Base-by-base conservation (phyloP, 2,113 vertebrate species). In the Crotophaga sulcirostris region DNA sequence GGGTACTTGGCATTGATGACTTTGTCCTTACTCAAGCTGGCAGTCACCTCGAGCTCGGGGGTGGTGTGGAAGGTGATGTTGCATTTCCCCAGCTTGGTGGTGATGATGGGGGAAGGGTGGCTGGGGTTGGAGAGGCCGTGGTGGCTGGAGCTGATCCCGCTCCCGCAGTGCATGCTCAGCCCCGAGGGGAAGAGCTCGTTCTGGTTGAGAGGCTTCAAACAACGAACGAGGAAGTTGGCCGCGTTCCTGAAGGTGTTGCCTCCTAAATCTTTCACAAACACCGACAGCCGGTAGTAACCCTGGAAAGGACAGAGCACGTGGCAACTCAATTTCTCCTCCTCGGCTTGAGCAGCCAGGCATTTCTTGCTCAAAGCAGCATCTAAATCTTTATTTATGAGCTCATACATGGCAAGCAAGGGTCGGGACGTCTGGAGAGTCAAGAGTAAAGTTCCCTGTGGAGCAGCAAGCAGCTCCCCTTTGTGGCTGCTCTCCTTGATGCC, bases 231-330 rank as follows among this genome's bases (percentile, higher is more conserved):
- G 96, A 98, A 98, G 92, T 98, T 99, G 3, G 97, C 98, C 0
- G 11, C 64, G 0, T 98, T 99, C 92, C 98, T 97, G 91, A 98
- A 98, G 45, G 89, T 94, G 14, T 74, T 82, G 42, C 92, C 97
- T 44, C 96, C 96, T 12, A 98, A 97, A 84, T 98, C 98, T 36
- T 98, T 98, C 72, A 98, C 98, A 28, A 98, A 99, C 85, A 98
- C 45, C 0, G 98, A 98, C 18, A 98, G 96, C 21, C 95, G 87
- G 88, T 98, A 98, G 84, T 97, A 98, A 62, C 98, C 98, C 17
- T 60, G 95, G 33, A 91, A 72, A 3, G 98, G 98, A 38, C 98
- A 98, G 36, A 98, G 95, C 42, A 98, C 59, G 3, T 98, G 97
- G 94, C 98, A 99, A 16, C 93, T 98, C 56, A 99, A 84, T 44